Evolutionary conservation across 1,140 invertebrate genomes (phyloP).

Genomic region (Camponotus pennsylvanicus): DNA sequence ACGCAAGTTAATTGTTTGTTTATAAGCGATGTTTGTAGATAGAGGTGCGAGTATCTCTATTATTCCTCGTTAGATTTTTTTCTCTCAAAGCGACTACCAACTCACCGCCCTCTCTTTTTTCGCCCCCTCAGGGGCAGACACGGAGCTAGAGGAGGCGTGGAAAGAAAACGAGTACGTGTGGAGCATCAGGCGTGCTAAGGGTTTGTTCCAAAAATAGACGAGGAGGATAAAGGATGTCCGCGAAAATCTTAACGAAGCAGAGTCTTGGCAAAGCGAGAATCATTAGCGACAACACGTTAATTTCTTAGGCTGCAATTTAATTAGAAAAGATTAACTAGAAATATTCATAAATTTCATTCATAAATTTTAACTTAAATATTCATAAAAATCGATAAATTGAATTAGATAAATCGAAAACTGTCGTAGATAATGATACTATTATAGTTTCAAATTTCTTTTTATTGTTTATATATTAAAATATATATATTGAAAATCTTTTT

Average conservation of each 20-base stretch:
- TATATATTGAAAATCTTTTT: not conserved
- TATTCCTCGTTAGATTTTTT: constrained; percentile 27
- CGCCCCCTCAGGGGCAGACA: not conserved
- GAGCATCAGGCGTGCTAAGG: constrained; percentile 40
- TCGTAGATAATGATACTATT: not conserved
- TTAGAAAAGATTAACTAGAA: not conserved
- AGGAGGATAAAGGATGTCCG: not conserved
- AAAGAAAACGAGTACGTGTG: constrained; percentile 7
- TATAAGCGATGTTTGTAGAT: not conserved
- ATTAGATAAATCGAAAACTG: not conserved
- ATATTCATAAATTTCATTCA: not conserved
- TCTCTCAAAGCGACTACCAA: not conserved
- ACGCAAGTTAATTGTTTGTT: not conserved
- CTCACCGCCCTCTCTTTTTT: not conserved
- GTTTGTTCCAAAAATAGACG: constrained; percentile 36
- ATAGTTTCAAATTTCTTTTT: not conserved
- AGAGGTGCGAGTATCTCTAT: not conserved
- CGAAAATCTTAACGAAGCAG: constrained; percentile 39
- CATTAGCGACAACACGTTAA: constrained; percentile 33
- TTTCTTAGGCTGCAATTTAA: constrained; percentile 16
- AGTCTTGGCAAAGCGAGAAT: constrained; percentile 29
- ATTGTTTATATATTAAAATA: not conserved
- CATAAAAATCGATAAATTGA: too few relatives aligned
- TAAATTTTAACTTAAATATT: too few relatives aligned
- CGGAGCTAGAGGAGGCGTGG: not conserved